Evolutionary conservation across 2,888 invertebrate genomes (phyloP).

Genomic region (Stenolophus ochropezus): DNA sequence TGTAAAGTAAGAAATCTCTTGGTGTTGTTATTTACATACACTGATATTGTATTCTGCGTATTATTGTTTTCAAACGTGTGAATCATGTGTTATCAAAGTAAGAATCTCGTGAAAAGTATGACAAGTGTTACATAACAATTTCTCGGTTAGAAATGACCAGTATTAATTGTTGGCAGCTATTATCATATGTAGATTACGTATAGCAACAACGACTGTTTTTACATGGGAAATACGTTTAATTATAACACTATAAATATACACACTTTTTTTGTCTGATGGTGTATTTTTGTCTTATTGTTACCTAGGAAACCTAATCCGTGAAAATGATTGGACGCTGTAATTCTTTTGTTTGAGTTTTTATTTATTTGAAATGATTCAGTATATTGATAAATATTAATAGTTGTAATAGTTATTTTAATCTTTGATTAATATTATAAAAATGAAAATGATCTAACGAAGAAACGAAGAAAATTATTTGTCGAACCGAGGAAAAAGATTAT

Average conservation of each 20-base stretch:
- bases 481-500: background rate
- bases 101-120: background rate
- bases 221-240: constrained; percentile 56
- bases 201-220: constrained; percentile 52
- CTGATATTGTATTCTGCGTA: background rate
- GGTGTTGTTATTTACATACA: background rate
- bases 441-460: constrained; percentile 3
- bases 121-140: constrained; percentile 49
- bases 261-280: background rate
- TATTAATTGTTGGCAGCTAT: constrained; percentile 46
- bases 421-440: constrained; percentile 28
- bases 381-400: background rate
- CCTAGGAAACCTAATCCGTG: background rate
- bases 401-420: constrained; percentile 21
- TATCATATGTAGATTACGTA: constrained; percentile 56
- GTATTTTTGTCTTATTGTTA: constrained; percentile 22
- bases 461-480: background rate
- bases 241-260: constrained; percentile 48
- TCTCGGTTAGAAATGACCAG: constrained; percentile 46
- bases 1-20: background rate
- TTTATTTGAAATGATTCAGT: constrained; percentile 23
- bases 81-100: constrained; percentile 6
- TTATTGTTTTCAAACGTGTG: background rate
- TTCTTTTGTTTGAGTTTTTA: constrained; percentile 1
- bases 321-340: background rate